Conservation (phyloP, 2,888 invertebrate species). For the Erpobdella octoculata region DNA sequence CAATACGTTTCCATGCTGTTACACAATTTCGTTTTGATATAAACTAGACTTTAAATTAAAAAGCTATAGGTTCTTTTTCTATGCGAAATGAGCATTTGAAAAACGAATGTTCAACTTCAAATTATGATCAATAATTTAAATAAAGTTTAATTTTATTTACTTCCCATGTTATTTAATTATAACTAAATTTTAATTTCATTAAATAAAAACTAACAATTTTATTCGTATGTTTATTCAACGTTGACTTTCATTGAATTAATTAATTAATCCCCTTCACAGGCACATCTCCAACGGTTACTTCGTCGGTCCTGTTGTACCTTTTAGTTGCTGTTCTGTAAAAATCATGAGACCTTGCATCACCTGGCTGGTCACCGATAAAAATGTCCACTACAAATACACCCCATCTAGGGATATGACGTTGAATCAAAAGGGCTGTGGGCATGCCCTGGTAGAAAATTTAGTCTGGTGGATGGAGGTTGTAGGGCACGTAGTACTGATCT, state of each 20-base stretch:
- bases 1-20: no score
- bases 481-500: background rate
- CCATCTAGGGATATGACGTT: background rate
- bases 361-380: background rate
- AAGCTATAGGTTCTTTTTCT: no score
- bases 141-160: no score
- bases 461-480: background rate
- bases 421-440: background rate
- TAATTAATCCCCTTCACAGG: background rate
- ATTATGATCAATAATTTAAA: no score
- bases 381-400: background rate
- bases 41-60: no score
- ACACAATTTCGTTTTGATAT: no score
- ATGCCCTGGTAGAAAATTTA: background rate
- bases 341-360: conserved; percentile 4
- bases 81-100: no score
- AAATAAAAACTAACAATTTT: background rate
- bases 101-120: no score
- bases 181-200: no score
- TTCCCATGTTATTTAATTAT: no score
- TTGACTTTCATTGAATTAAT: background rate
- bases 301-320: conserved; percentile 1
- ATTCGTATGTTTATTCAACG: no score
- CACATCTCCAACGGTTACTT: background rate
- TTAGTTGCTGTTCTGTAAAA: conserved; percentile 22